Conservation (phyloP, 2,888 invertebrate genomes). For the Papilio gigon region DNA sequence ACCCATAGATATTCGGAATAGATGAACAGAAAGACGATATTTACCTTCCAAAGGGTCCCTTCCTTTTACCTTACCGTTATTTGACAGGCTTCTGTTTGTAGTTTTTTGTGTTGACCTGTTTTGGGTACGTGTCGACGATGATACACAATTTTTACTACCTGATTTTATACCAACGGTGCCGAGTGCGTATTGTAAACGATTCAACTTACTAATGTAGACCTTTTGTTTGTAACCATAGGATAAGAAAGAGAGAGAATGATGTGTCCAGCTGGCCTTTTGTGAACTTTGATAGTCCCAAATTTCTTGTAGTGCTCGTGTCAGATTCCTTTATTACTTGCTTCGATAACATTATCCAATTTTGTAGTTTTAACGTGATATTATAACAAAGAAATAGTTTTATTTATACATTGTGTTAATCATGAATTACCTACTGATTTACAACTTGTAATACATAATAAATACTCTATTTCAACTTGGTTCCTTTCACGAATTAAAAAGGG, state of each 20-base stretch:
- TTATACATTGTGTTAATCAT: background rate
- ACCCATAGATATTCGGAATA: too few species aligned
- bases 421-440: background rate
- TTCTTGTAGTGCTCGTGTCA: background rate
- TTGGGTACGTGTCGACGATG: background rate
- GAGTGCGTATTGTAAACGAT: constrained; percentile 14
- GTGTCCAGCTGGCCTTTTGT: background rate
- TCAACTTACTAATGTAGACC: background rate
- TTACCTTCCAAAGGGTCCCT: too few species aligned
- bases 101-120: constrained; percentile 17
- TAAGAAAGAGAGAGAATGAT: background rate
- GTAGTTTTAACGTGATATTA: background rate
- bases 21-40: too few species aligned
- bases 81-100: constrained; percentile 7
- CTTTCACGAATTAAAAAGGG: too few species aligned
- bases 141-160: constrained; percentile 14
- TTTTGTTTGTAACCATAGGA: background rate
- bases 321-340: background rate
- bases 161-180: constrained; percentile 13
- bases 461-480: too few species aligned
- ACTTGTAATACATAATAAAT: too few species aligned
- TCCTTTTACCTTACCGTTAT: background rate
- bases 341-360: background rate
- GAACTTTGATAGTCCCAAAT: background rate
- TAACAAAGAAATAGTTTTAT: background rate